phyloP scores from a whole-genome alignment of 2,888 invertebrate species.

The Chalcosyrphus nemorum region DNA sequence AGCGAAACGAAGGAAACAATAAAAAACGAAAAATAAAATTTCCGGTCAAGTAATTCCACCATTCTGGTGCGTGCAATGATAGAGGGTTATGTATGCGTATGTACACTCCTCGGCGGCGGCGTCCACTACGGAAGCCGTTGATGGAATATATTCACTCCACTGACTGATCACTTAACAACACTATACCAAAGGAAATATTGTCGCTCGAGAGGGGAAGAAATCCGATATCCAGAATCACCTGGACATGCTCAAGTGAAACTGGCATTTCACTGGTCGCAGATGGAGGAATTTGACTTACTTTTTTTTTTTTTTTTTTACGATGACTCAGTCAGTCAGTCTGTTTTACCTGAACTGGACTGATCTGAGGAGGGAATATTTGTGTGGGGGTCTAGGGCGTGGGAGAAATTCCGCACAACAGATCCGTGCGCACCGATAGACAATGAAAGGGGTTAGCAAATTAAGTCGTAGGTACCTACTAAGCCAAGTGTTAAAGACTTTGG shows the following conservation, averaged over 20 bases:
- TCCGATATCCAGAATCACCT: constrained; percentile 35
- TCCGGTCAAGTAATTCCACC: constrained; percentile 35
- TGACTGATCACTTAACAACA: constrained; percentile 43
- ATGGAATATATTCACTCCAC: constrained; percentile 13
- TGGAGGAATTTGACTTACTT: constrained; percentile 8
- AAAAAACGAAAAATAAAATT: constrained; percentile 23
- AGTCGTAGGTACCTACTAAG: constrained; percentile 32
- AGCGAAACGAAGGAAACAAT: background rate
- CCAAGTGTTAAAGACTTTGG: constrained; percentile 2
- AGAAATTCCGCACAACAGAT: constrained; percentile 40
- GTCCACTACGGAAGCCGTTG: constrained; percentile 36
- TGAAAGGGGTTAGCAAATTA: constrained; percentile 9
- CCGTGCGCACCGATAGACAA: background rate
- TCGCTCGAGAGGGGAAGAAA: constrained; percentile 29
- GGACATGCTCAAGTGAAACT: constrained; percentile 34
- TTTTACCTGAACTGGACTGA: constrained; percentile 3
- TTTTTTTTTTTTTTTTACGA: background rate
- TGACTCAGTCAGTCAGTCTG: constrained; percentile 11
- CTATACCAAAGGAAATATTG: constrained; percentile 12
- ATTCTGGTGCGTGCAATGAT: background rate
- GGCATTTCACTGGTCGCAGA: constrained; percentile 16
- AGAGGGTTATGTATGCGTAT: no score
- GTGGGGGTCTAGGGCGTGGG: constrained; percentile 39
- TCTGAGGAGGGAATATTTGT: background rate
- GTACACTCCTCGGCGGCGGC: background rate